These are phyloP conservation scores for Tuta absoluta DNA, from an alignment of 2,888 invertebrate species.

Conservation along the genomic window DNA sequence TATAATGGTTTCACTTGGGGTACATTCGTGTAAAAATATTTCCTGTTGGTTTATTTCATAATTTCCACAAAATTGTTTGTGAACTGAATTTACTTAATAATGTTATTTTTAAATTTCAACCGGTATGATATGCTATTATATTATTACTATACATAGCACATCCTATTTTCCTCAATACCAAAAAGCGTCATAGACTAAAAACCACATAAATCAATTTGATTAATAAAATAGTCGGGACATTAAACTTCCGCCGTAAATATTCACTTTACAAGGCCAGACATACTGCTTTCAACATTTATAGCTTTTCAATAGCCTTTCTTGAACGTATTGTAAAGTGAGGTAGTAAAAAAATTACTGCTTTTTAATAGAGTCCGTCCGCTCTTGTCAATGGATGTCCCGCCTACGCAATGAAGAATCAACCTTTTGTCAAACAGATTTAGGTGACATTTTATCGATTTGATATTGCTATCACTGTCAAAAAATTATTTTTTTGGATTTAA, in stretches of 20 bases:
- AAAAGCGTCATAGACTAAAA: not conserved
- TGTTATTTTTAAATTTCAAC: too few species aligned
- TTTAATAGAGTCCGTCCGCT: constrained; percentile 21
- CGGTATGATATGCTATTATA: too few species aligned
- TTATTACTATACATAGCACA: too few species aligned
- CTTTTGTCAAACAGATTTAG: constrained; percentile 6
- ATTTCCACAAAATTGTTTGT: too few species aligned
- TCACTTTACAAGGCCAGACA: constrained; percentile 13
- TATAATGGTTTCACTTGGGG: too few species aligned
- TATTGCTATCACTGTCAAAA: constrained; percentile 18
- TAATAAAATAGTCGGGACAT: constrained; percentile 1
- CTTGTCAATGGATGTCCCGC: constrained; percentile 6
- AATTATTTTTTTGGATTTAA: constrained; percentile 2
- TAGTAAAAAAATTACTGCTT: constrained; percentile 21
- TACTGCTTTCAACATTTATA: constrained; percentile 14
- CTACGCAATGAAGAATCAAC: constrained; percentile 7
- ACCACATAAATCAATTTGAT: not conserved
- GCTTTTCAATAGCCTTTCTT: constrained; percentile 2
- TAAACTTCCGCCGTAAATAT: not conserved
- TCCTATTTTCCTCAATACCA: too few species aligned
- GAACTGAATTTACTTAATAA: too few species aligned
- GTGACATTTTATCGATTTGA: constrained; percentile 8
- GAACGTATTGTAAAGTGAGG: not conserved
- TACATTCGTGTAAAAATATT: too few species aligned
- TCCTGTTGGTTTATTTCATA: too few species aligned